These are phyloP conservation scores for Cheilosia scutellata DNA, from an alignment of 2,888 invertebrate genomes.

Conservation along the genomic window DNA sequence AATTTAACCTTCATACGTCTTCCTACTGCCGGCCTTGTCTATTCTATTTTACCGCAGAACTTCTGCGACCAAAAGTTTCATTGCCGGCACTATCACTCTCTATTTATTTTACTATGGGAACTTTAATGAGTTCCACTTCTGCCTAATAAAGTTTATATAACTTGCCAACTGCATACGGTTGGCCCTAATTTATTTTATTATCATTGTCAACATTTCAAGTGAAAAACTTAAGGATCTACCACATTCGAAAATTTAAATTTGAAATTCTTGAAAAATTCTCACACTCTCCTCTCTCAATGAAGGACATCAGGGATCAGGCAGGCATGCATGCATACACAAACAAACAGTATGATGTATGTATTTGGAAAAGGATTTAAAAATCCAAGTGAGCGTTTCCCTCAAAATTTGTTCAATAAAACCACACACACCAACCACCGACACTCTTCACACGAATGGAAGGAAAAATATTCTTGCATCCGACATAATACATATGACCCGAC, in stretches of 20 bases:
- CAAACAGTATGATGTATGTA: neutral
- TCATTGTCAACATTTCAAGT: neutral
- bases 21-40: too few relatives aligned
- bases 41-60: too few relatives aligned
- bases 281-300: neutral
- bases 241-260: too few relatives aligned
- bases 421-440: slow-evolving; percentile 49
- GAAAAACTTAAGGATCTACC: neutral
- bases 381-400: slow-evolving; percentile 8
- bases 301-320: neutral
- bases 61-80: too few relatives aligned
- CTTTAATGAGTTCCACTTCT: too few relatives aligned
- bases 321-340: neutral
- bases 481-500: slow-evolving; percentile 29
- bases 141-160: neutral
- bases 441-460: slow-evolving; percentile 33
- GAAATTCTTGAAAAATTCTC: neutral
- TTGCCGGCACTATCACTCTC: too few relatives aligned
- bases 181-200: slow-evolving; percentile 1
- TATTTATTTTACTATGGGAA: too few relatives aligned
- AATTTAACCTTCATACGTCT: too few relatives aligned
- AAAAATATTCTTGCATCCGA: slow-evolving; percentile 35
- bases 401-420: slow-evolving; percentile 54
- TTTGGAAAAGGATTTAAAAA: neutral
- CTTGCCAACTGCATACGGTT: neutral